Conservation (phyloP, 2,888 invertebrate species). For the Zootermopsis nevadensis region DNA sequence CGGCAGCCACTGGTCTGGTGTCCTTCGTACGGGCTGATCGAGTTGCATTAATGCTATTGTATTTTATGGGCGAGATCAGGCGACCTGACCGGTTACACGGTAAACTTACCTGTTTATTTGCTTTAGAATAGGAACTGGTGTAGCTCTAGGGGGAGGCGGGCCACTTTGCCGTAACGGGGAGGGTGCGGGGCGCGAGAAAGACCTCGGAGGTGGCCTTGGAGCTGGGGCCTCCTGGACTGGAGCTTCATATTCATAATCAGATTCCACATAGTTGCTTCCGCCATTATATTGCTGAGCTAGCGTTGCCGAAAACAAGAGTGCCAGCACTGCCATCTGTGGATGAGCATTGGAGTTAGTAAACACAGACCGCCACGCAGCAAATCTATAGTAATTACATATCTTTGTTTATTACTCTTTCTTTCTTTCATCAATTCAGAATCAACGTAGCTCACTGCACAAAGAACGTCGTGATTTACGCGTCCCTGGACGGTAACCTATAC, state of each 20-base stretch:
- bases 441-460: too few species aligned
- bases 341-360: background rate
- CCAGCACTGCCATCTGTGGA: constrained; percentile 61
- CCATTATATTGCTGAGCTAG: constrained; percentile 58
- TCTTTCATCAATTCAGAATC: too few species aligned
- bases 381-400: too few species aligned
- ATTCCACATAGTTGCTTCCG: constrained; percentile 61
- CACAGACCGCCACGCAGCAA: too few species aligned
- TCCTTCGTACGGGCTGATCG: too few species aligned
- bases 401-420: too few species aligned
- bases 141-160: constrained; percentile 59
- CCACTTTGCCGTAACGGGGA: constrained; percentile 27
- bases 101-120: constrained; percentile 81
- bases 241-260: constrained; percentile 63
- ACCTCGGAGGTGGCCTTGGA: constrained; percentile 50
- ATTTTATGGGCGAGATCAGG: too few species aligned
- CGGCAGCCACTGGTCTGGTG: too few species aligned
- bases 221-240: constrained; percentile 59
- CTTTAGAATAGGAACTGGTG: constrained; percentile 83
- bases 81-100: background rate
- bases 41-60: too few species aligned
- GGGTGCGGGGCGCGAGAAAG: constrained; percentile 42
- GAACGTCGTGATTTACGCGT: too few species aligned
- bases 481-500: too few species aligned
- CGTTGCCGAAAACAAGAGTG: constrained; percentile 65